These are phyloP conservation scores for Pachypanchax playfairii DNA, from an alignment of 2,113 vertebrate species.

Conservation along the genomic window DNA sequence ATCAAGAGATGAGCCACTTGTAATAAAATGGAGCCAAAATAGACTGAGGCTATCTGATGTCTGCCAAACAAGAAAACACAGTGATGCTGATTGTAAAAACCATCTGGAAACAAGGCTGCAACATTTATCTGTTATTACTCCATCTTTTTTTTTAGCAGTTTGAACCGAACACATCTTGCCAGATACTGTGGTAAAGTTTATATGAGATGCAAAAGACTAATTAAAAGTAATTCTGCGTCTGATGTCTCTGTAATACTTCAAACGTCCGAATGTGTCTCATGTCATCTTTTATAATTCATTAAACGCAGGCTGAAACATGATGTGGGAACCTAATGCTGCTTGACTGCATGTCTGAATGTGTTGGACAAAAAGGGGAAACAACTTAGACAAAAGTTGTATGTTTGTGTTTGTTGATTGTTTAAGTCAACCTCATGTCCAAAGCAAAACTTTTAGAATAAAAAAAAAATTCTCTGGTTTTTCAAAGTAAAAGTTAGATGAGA, in stretches of 20 bases:
- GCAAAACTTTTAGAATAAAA: too few species aligned
- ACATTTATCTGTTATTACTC: conserved; percentile 52
- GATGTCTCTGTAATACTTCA: conserved; percentile 50
- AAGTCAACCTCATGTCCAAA: too few species aligned
- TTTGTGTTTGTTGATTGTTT: too few species aligned
- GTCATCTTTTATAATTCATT: conserved; percentile 26
- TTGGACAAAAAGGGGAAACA: too few species aligned
- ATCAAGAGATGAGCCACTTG: conserved; percentile 66
- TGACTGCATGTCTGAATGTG: not conserved
- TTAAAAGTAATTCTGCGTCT: conserved; percentile 55
- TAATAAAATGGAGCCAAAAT: conserved; percentile 65
- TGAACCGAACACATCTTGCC: conserved; percentile 42
- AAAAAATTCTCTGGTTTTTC: too few species aligned
- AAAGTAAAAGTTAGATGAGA: too few species aligned
- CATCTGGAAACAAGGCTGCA: conserved; percentile 58
- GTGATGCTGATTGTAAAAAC: conserved; percentile 48
- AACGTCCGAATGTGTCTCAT: too few species aligned
- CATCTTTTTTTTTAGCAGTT: conserved; percentile 45
- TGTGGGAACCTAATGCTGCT: conserved; percentile 25
- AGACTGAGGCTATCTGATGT: conserved; percentile 50
- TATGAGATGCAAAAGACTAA: conserved; percentile 44
- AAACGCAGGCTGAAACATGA: conserved; percentile 28
- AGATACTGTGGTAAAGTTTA: conserved; percentile 48
- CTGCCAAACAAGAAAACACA: conserved; percentile 66
- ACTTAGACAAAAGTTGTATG: too few species aligned